Evolutionary conservation across 1,140 invertebrate species (phyloP).

Genomic region (Papilio aristodemus): DNA sequence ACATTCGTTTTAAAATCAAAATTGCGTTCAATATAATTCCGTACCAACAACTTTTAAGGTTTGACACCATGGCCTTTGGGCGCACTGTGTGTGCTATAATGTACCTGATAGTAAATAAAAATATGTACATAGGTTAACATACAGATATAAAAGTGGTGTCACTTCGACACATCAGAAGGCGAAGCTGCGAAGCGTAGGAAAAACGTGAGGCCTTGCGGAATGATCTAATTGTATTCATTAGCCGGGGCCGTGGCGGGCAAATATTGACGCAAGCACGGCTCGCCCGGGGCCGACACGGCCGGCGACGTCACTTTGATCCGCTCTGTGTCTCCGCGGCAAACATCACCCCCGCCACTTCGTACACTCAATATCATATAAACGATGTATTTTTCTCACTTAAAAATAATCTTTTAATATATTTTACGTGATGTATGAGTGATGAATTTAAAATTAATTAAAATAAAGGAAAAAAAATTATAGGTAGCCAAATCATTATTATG

Average conservation of each 20-base stretch:
- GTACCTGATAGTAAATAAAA: neutral
- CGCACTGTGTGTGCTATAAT: neutral
- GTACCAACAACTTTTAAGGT: too few relatives aligned
- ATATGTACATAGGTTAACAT: neutral
- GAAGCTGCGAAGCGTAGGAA: conserved; percentile 68
- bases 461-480: too few relatives aligned
- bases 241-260: conserved; percentile 69
- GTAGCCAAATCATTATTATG: too few relatives aligned
- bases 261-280: conserved; percentile 68
- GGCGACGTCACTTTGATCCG: conserved; percentile 15
- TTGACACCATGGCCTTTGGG: too few relatives aligned
- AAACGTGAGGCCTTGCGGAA: conserved; percentile 77
- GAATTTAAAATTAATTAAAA: neutral
- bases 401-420: neutral
- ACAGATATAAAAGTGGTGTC: conserved; percentile 40
- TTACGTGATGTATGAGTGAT: neutral
- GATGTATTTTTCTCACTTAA: neutral
- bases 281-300: conserved; percentile 47
- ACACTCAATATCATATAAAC: neutral
- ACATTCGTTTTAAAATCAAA: too few relatives aligned
- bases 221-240: conserved; percentile 81
- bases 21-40: too few relatives aligned
- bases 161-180: conserved; percentile 68
- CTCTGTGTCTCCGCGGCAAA: conserved; percentile 10
- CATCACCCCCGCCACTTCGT: conserved; percentile 16